A percentile compares a stretch with the other conserved stretches of the same genome.
phyloP scores from a whole-genome alignment of 2,888 invertebrate genomes.

The Neria commutata region DNA sequence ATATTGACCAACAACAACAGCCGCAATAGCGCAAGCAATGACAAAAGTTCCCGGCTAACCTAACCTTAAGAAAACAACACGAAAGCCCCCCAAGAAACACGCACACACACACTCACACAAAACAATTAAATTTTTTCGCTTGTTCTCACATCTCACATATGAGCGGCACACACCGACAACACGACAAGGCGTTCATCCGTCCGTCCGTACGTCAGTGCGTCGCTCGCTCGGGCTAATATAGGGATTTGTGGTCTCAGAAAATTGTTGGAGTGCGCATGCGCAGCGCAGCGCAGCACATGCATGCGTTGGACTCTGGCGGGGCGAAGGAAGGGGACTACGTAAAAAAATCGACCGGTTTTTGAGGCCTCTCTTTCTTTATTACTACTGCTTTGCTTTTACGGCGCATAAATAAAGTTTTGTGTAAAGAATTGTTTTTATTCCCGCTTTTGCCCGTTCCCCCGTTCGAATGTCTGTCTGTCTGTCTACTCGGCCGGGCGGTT shows the following conservation, averaged over 20 bases:
- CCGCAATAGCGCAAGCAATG: neutral
- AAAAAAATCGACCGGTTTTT: conserved; percentile 22
- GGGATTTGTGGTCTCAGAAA: neutral
- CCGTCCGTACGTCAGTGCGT: too few relatives aligned
- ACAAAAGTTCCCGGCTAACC: neutral
- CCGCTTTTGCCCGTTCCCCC: too few relatives aligned
- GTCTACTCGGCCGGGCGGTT: too few relatives aligned
- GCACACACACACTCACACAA: neutral
- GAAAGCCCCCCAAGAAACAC: neutral
- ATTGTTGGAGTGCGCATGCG: conserved; percentile 2
- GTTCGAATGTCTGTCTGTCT: too few relatives aligned
- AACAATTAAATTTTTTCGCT: conserved; percentile 15
- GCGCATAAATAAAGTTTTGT: neutral
- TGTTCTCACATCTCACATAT: conserved; percentile 9
- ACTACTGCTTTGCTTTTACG: conserved; percentile 7
- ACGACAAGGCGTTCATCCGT: neutral
- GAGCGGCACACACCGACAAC: neutral
- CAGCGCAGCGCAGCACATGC: conserved; percentile 2
- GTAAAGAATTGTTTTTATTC: neutral
- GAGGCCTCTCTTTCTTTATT: conserved; percentile 18
- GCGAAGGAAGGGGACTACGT: too few relatives aligned
- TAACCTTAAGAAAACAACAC: neutral
- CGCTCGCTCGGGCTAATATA: neutral
- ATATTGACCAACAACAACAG: conserved; percentile 13
- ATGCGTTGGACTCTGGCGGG: neutral